These are phyloP conservation scores for Nothoprocta perdicaria DNA, from an alignment of 2,113 vertebrate species.

Conservation along the genomic window DNA sequence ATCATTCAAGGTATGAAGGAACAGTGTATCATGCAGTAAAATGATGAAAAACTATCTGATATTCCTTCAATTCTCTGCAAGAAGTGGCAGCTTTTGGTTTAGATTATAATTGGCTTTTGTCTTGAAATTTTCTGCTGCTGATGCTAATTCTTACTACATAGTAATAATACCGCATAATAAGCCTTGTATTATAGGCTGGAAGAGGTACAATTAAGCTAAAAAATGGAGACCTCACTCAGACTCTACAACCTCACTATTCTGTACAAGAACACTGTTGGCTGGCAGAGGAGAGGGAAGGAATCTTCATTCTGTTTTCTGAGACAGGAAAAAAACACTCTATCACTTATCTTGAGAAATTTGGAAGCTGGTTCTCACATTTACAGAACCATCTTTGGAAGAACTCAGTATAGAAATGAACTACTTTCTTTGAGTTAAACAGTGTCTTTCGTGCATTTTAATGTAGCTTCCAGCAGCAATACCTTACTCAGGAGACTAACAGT, in stretches of 20 bases:
- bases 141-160: not conserved
- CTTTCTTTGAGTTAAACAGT: not conserved
- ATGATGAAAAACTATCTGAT: not conserved
- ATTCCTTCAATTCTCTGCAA: not conserved
- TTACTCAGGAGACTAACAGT: not conserved
- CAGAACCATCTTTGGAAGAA: not conserved
- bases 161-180: not conserved
- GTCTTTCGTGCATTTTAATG: not conserved
- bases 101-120: not conserved
- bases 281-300: not conserved
- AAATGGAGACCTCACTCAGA: not conserved
- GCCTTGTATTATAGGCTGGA: not conserved
- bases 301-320: not conserved
- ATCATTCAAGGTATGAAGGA: fast-evolving
- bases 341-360: not conserved
- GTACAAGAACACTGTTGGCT: not conserved
- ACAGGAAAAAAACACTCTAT: not conserved
- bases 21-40: not conserved
- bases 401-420: fast-evolving
- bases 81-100: not conserved
- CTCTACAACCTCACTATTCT: not conserved
- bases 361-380: not conserved
- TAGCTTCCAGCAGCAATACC: not conserved
- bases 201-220: not conserved
- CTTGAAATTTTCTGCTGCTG: not conserved